Base-by-base conservation (phyloP, 2,797 vertebrate species). In the Myioborus melanocephalus region DNA sequence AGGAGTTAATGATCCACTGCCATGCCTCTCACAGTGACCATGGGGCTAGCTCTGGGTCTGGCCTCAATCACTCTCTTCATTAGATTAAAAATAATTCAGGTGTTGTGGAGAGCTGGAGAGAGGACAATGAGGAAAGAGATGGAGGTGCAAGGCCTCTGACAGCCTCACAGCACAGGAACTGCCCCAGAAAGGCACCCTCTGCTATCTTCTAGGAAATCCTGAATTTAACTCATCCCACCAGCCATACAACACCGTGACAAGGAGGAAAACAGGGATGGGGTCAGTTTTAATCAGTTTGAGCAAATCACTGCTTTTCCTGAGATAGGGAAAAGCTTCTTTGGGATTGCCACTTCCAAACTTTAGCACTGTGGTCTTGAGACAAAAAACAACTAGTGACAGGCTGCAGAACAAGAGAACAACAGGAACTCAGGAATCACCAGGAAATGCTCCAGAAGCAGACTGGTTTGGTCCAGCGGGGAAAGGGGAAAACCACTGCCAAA, bases 341-440 rank as follows among this genome's bases (percentile, higher is more conserved):
- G 37, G 49, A 78, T 8, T 46, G 39, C 26, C 2, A 0, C 35
- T 72, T 76, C 63, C 60, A 18, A 83, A 68, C 44, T 41, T 21
- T 0, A 49, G 61, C 26, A 5, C 61, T 44, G 73, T 23, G 73
- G 17, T 66, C 82, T 34, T 26, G 41, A 84, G 60, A 61, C 10
- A 59, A 50, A 70, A 53, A 52, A 18, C 32, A 49, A 27, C 34
- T 24, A 57, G 32, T 1, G 61, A 60, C 71, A 52, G 71, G 46
- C 71, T 50, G n/a, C 14, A 76, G 76, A 72, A 49, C 50, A 93
- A 57, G 18, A 84, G 85, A 37, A 57, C 3, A 47, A 60, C 63
- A 91, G 79, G 83, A 95, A 93, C 91, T 73, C 15, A 80, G 91
- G 94, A 83, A 92, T 70, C 89, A 83, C 69, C 77, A 88, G 77